These are phyloP conservation scores for Euproctis similis DNA, from an alignment of 2,888 invertebrate genomes.

Conservation along the genomic window DNA sequence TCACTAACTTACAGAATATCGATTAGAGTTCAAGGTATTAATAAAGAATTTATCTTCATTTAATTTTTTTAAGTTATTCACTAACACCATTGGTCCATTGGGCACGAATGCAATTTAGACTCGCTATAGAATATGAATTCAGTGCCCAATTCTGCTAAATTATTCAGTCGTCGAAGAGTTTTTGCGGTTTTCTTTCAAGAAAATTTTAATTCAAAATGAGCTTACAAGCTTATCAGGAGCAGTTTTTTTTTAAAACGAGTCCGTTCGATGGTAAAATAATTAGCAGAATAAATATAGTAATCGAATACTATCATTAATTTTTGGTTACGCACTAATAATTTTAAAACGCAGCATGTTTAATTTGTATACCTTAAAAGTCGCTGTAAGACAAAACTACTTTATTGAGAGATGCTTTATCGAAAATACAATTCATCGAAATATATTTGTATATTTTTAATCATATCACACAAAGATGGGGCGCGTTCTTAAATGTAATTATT, in stretches of 20 bases:
- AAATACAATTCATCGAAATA: too few species aligned
- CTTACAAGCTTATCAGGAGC: constrained; percentile 3
- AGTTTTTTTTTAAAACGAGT: constrained; percentile 3
- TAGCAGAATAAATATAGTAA: constrained; percentile 19
- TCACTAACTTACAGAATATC: constrained; percentile 21
- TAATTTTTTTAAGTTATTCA: constrained; percentile 12
- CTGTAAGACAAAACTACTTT: too few species aligned
- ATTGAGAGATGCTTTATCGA: too few species aligned
- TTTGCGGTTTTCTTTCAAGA: constrained; percentile 1
- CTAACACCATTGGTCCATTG: constrained; percentile 8
- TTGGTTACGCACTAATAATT: background rate
- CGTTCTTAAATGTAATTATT: constrained; percentile 32
- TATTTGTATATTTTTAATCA: too few species aligned
- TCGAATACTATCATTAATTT: too few species aligned
- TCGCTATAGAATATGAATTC: too few species aligned
- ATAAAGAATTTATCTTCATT: constrained; percentile 19
- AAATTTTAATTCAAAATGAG: background rate
- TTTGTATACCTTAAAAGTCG: background rate
- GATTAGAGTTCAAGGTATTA: constrained; percentile 25
- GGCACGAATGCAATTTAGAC: constrained; percentile 12
- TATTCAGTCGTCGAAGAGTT: constrained; percentile 18
- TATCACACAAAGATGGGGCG: constrained; percentile 6
- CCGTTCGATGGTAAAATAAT: constrained; percentile 18
- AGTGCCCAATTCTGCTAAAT: constrained; percentile 24
- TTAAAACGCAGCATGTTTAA: background rate